Percentiles rank a stretch among this genome's conserved stretches.
phyloP scores from a whole-genome alignment of 2,797 vertebrate genomes.

The Ctenosaura bakeri region DNA sequence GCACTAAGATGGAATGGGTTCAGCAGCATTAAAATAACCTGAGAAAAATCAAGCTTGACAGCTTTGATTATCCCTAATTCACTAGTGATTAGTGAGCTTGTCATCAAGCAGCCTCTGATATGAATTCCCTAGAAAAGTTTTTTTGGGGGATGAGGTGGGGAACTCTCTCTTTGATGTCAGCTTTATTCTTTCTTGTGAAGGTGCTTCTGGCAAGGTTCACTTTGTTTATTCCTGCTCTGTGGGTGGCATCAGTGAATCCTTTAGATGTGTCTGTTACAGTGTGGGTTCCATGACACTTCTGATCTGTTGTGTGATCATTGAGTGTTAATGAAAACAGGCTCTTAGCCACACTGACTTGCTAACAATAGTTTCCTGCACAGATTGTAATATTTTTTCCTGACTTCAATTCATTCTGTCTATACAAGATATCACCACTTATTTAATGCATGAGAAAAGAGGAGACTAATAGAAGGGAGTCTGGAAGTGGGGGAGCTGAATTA shows the following conservation, averaged over 20 bases:
- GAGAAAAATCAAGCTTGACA: too few relatives aligned
- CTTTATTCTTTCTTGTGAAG: background rate
- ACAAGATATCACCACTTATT: background rate
- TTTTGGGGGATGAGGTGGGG: too few relatives aligned
- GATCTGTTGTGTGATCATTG: background rate
- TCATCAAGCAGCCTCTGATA: too few relatives aligned
- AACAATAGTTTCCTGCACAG: background rate
- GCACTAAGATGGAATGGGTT: too few relatives aligned
- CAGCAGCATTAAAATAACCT: too few relatives aligned
- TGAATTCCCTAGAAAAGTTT: too few relatives aligned
- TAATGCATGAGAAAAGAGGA: background rate
- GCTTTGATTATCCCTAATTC: too few relatives aligned
- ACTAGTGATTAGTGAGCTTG: too few relatives aligned
- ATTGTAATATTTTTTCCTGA: background rate
- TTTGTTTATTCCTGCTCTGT: background rate
- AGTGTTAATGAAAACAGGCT: background rate
- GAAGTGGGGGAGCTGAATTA: background rate
- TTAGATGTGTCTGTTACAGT: background rate
- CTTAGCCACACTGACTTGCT: background rate
- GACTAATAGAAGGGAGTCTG: background rate
- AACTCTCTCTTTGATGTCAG: background rate
- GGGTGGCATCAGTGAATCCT: too few relatives aligned
- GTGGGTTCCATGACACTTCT: background rate
- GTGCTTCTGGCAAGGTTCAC: background rate
- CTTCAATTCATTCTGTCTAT: background rate